Conservation (phyloP, 2,113 vertebrate species). For the Orycteropus afer region DNA sequence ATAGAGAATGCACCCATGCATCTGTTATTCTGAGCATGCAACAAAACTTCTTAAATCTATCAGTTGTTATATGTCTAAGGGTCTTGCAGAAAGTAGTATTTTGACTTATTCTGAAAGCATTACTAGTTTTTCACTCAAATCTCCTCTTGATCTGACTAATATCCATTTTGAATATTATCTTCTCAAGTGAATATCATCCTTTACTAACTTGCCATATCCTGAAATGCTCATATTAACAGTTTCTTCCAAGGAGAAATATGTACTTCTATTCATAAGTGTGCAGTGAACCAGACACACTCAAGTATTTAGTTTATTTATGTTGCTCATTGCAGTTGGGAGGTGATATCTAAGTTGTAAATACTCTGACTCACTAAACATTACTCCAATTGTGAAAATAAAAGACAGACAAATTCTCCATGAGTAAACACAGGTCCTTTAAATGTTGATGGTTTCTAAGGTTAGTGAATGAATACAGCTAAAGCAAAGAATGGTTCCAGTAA, state of each 20-base stretch:
- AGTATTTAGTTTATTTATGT: not conserved
- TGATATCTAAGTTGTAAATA: not conserved
- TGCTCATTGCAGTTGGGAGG: not conserved
- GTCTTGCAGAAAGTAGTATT: constrained; percentile 14
- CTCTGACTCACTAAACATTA: not conserved
- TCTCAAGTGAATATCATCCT: not conserved
- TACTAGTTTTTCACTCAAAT: not conserved
- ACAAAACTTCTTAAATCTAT: not conserved
- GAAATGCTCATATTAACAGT: not conserved
- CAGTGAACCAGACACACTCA: not conserved
- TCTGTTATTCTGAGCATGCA: not conserved
- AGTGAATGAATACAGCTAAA: not conserved
- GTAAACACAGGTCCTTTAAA: no score
- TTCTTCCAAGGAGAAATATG: not conserved
- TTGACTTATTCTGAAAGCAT: constrained; percentile 15
- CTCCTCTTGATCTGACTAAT: not conserved
- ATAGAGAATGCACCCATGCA: not conserved
- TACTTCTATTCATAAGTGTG: not conserved
- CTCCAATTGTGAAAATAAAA: not conserved
- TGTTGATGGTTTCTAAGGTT: not conserved
- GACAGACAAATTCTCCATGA: not conserved
- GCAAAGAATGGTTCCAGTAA: not conserved
- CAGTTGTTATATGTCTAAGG: not conserved
- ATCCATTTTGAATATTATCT: not conserved
- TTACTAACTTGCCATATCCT: not conserved